Percentiles rank a stretch among this genome's conserved stretches.
phyloP scores from a whole-genome alignment of 2,888 invertebrate genomes.

The Drosophila aldrichi region DNA sequence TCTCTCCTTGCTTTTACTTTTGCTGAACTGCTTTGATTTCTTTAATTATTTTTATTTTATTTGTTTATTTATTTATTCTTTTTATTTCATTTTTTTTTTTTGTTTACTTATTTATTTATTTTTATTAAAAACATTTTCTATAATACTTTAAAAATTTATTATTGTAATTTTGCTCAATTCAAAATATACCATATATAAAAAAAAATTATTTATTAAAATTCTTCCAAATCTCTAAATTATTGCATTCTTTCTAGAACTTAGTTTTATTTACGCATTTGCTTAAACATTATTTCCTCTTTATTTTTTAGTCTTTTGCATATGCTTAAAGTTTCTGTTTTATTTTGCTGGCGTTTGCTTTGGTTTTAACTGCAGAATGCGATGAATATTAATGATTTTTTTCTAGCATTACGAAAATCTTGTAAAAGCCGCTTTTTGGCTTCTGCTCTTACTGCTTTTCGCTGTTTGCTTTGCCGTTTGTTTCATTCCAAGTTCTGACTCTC shows the following conservation, averaged over 20 bases:
- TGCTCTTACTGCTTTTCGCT: constrained; percentile 24
- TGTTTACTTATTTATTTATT: too few species aligned
- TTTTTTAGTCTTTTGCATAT: constrained; percentile 18
- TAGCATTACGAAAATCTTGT: constrained; percentile 48
- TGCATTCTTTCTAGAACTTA: neutral
- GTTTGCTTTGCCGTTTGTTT: constrained; percentile 43
- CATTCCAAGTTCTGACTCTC: constrained; percentile 10
- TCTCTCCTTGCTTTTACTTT: too few species aligned
- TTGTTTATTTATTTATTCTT: too few species aligned
- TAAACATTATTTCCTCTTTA: neutral
- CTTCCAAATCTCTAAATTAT: too few species aligned
- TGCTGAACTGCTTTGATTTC: too few species aligned
- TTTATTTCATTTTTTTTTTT: too few species aligned
- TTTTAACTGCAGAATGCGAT: constrained; percentile 57
- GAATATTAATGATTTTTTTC: constrained; percentile 82
- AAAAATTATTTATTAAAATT: neutral
- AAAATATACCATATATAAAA: too few species aligned
- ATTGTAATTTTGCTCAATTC: too few species aligned
- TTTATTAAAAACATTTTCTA: too few species aligned
- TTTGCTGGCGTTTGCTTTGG: constrained; percentile 18
- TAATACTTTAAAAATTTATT: too few species aligned
- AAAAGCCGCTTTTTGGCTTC: constrained; percentile 47
- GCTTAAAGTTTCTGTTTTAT: constrained; percentile 13
- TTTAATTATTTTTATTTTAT: too few species aligned
- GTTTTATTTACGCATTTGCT: neutral